Evolutionary conservation across 1,140 invertebrate genomes (phyloP).

Genomic region (Calliphora vicina): DNA sequence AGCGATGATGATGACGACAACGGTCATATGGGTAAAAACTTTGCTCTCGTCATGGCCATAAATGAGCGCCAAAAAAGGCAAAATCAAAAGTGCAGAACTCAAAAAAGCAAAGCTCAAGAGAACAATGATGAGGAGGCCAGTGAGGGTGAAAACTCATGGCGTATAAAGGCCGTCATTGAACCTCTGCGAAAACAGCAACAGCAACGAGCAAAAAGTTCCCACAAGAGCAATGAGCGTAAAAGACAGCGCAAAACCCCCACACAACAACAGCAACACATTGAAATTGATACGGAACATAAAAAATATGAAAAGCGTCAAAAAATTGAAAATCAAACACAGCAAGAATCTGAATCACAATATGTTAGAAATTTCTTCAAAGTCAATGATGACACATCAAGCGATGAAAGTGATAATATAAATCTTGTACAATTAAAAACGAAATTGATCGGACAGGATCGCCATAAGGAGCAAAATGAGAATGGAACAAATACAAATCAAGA

Average conservation of each 20-base stretch:
- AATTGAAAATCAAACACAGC: not conserved
- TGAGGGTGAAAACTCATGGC: conserved; percentile 17
- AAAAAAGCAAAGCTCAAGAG: not conserved
- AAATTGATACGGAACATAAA: not conserved
- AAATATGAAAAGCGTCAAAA: not conserved
- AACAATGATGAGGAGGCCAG: not conserved
- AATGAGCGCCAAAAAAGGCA: not conserved
- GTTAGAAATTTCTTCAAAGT: no score
- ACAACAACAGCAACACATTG: not conserved
- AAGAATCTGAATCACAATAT: no score
- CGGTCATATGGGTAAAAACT: conserved; percentile 16
- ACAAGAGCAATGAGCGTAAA: not conserved
- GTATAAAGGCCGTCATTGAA: not conserved
- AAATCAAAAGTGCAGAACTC: not conserved
- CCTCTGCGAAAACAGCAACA: not conserved
- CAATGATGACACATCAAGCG: not conserved
- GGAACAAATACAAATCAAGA: not conserved
- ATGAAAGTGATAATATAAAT: conserved; percentile 21
- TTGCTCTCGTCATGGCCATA: conserved; percentile 15
- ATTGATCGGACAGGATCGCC: not conserved
- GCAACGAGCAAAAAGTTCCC: not conserved
- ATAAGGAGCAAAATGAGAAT: not conserved
- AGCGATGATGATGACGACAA: not conserved
- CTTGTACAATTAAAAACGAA: conserved; percentile 13
- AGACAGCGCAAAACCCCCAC: not conserved